phyloP scores from a whole-genome alignment of 2,888 invertebrate species.

The Allygus modestus region DNA sequence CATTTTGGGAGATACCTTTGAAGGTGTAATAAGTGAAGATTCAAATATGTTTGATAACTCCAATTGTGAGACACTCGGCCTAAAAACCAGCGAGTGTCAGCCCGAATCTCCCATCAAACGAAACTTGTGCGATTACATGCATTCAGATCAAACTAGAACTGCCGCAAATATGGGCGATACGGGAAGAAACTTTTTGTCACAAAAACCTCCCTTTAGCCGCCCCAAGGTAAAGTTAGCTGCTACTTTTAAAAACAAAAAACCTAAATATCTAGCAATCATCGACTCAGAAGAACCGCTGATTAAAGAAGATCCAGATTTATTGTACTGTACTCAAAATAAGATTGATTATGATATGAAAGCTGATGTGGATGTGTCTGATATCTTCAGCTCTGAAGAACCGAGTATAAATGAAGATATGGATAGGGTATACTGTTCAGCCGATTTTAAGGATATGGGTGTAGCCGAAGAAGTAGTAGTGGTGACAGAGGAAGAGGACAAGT shows the following conservation, averaged over 20 bases:
- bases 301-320: conserved; percentile 40
- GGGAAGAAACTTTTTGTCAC: background rate
- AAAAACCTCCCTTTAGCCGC: background rate
- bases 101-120: conserved; percentile 9
- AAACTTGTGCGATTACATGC: background rate
- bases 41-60: conserved; percentile 42
- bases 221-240: background rate
- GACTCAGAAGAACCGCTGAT: conserved; percentile 33
- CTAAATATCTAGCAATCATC: background rate
- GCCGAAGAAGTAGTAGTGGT: conserved; percentile 33
- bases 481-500: conserved; percentile 23
- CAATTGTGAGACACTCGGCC: background rate
- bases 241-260: background rate
- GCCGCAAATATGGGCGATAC: background rate
- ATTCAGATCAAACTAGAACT: conserved; percentile 11
- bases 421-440: background rate
- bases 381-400: conserved; percentile 16
- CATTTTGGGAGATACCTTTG: conserved; percentile 24
- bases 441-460: conserved; percentile 28
- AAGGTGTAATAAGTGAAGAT: conserved; percentile 22
- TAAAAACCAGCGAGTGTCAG: background rate
- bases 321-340: conserved; percentile 25
- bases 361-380: conserved; percentile 11
- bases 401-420: conserved; percentile 1
- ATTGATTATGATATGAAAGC: conserved; percentile 14